A percentile compares a stretch with the other conserved stretches of the same genome.
These are phyloP conservation scores for Drosophila sturtevanti DNA, from an alignment of 1,140 invertebrate genomes.

Conservation along the genomic window DNA sequence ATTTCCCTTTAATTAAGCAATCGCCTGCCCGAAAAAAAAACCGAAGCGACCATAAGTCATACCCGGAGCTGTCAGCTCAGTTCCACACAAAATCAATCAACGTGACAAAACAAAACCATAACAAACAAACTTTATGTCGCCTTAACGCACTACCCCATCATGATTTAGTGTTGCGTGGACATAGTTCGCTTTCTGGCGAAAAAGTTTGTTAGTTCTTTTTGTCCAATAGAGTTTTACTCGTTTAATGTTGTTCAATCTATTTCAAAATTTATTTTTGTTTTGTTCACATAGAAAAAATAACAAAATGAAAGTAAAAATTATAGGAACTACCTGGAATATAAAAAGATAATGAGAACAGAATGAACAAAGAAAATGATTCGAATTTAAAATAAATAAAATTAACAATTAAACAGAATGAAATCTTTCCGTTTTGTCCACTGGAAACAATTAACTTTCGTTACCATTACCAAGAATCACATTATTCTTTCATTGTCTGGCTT, in stretches of 20 bases:
- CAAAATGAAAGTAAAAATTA: too few species aligned
- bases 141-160: slow-evolving; percentile 69
- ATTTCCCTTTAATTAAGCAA: slow-evolving; percentile 64
- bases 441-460: too few species aligned
- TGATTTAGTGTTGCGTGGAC: slow-evolving; percentile 21
- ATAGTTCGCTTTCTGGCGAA: background rate
- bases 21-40: slow-evolving; percentile 23
- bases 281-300: too few species aligned
- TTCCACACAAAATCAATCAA: slow-evolving; percentile 70
- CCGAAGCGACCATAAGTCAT: slow-evolving; percentile 48
- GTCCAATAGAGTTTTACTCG: background rate
- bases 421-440: too few species aligned
- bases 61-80: slow-evolving; percentile 47
- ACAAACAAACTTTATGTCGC: slow-evolving; percentile 27
- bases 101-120: slow-evolving; percentile 23
- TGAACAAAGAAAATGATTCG: too few species aligned
- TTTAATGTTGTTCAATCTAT: background rate
- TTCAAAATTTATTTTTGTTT: background rate
- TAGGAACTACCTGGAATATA: too few species aligned
- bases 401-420: too few species aligned
- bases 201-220: background rate
- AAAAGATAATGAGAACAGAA: too few species aligned
- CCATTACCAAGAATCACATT: background rate
- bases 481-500: background rate
- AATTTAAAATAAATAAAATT: too few species aligned